These are phyloP conservation scores for Myiotriccus ornatus DNA, from an alignment of 2,797 vertebrate species.

Conservation along the genomic window DNA sequence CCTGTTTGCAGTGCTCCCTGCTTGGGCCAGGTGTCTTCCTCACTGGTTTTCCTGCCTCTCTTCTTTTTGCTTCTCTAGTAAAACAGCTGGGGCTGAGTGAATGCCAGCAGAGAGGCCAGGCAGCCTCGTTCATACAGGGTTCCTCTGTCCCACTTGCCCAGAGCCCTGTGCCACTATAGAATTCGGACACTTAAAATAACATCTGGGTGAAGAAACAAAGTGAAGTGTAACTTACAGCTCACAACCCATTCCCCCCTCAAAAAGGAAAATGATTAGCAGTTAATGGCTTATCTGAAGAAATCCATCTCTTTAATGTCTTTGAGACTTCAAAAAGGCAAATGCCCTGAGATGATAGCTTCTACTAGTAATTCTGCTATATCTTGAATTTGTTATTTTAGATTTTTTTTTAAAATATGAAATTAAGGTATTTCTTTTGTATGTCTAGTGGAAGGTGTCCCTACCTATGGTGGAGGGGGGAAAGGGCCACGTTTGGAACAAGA, in stretches of 20 bases:
- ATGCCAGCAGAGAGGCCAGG: background rate
- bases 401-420: background rate
- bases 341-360: background rate
- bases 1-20: background rate
- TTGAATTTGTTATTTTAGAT: background rate
- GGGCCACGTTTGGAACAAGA: background rate
- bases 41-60: background rate
- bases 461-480: no score
- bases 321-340: background rate
- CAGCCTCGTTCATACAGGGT: background rate
- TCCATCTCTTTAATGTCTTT: background rate
- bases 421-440: background rate
- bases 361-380: background rate
- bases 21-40: background rate
- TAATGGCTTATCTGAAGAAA: slow-evolving; percentile 4
- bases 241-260: background rate
- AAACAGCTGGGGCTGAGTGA: background rate
- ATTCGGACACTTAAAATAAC: slow-evolving; percentile 34
- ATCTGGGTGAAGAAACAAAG: slow-evolving; percentile 3
- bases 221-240: background rate
- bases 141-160: background rate
- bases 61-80: background rate
- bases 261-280: background rate
- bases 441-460: background rate
- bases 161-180: background rate